Evolutionary conservation across 2,113 vertebrate genomes (phyloP), one percentile per base, ranked within the genome.

Genomic region (Ia io): DNA sequence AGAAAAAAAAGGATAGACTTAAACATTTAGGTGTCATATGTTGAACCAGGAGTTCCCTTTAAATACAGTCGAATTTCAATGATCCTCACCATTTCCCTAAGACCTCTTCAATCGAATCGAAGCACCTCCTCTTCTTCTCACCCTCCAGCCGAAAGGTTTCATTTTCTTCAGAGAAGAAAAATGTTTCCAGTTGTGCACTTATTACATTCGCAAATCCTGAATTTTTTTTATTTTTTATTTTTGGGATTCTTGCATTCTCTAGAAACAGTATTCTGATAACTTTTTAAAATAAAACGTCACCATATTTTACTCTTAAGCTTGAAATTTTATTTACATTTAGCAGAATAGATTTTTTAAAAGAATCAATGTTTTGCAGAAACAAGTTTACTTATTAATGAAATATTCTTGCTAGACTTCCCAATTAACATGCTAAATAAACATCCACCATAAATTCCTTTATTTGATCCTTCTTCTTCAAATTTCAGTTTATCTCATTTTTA

Each of bases 161-260:
- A 44, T 79, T 84, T 65, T 44, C 84, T 90, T 69, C 71, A 78
- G 61, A 90, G 18, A 12, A 90, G 90, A 96, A 88, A 83, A 71
- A 51, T 53, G n/a, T 32, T 22, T 93, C 37, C 42, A 76, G 69
- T 18, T 74, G 14, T 76, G 0, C 2, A 6, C 51, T 42, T 93
- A 9, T 5, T 69, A 44, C 1, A 44, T 35, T 90, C 32, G 78
- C 51, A 82, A 37, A 88, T 59, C 44, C 53, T 88, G 47, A 80
- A 22, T 65, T 47, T 84, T 51, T 80, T 18, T 56, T 42, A 44
- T 90, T 79, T 88, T 47, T 20, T 78, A 11, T 91, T 22, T 78
- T 35, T 25, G 30, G 73, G 20, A 92, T 67, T 51, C 20, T 79
- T 95, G 20, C 30, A 30, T 79, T 83, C 73, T 88, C 78, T 90